Evolutionary conservation across 2,113 vertebrate species (phyloP).

Genomic region (Labrus mixtus): DNA sequence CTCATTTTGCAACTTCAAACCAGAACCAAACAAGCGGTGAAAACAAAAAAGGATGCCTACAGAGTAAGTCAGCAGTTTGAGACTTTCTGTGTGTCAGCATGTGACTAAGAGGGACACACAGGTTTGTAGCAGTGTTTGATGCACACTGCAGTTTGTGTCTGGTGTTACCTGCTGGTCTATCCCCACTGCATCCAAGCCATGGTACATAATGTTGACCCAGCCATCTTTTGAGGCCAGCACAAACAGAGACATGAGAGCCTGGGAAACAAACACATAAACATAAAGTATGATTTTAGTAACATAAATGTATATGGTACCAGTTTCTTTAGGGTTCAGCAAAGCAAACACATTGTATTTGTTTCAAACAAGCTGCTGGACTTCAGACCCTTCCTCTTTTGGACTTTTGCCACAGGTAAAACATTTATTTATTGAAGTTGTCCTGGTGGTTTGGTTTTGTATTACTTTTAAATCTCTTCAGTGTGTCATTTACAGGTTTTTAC

Average conservation of each 20-base stretch:
- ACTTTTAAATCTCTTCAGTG: too few relatives aligned
- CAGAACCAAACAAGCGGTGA: neutral
- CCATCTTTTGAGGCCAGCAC: conserved; percentile 95
- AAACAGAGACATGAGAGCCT: conserved; percentile 95
- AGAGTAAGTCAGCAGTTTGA: too few relatives aligned
- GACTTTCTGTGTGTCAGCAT: neutral
- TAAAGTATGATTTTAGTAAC: neutral
- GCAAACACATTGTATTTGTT: too few relatives aligned
- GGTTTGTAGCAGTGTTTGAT: neutral
- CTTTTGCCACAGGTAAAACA: too few relatives aligned
- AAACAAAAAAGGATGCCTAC: neutral
- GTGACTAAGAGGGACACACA: neutral
- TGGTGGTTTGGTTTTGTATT: too few relatives aligned
- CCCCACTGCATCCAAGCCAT: conserved; percentile 93
- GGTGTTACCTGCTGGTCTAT: conserved; percentile 91
- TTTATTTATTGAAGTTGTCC: too few relatives aligned
- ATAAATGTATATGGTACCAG: too few relatives aligned
- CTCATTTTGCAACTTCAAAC: neutral
- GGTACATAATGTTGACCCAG: conserved; percentile 98
- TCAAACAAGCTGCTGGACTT: too few relatives aligned
- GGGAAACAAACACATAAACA: conserved; percentile 13
- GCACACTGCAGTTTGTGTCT: neutral
- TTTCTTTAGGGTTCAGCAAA: too few relatives aligned
- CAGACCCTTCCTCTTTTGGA: too few relatives aligned
- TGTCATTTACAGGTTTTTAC: too few relatives aligned